Base-by-base conservation (phyloP, 92 coral and sea anemone genomes). In the Porites rus region DNA sequence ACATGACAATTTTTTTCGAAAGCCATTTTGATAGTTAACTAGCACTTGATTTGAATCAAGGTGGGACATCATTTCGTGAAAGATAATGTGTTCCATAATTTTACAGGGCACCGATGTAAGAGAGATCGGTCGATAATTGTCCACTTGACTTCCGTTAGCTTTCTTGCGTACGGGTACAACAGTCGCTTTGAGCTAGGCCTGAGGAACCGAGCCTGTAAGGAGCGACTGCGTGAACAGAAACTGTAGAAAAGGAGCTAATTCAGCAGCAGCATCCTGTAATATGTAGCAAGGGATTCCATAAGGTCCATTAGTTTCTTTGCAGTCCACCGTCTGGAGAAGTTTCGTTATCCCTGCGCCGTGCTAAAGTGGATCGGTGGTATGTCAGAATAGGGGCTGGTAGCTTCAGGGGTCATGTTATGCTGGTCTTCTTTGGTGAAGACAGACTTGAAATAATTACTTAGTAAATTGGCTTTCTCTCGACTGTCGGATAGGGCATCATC, bases 251-350 rank as follows among this genome's bases (percentile, higher is more conserved):
- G 28, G 28, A 25, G 28, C 28, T 25, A 84, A n/a, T 25, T 25
- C 28, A 25, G 28, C 28, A 25, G 28, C 28, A 25, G 28, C 28
- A 25, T 25, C 28, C 28, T 84, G 85, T 24, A 88, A 56, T n/a
- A 83, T 60, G 7, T 75, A 24, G 74, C 84, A 82, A 25, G 28
- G 28, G 28, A 25, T 25, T 25, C 28, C 28, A 25, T 25, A 1
- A 25, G 28, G 28, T 25, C 91, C 91, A 88, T 76, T 80, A 38
- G 91, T 87, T 81, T 80, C 81, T 20, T 87, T 87, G 3, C 54
- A 25, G 77, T 88, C 14, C 18, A 88, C 50, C 46, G 82, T 83
- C 20, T 51, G 10, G 31, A 81, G 60, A n/a, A 88, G 54, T 28
- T 75, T 81, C 18, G 50, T 31, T 88, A 88, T 88, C 14, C 87